Base-by-base conservation (phyloP, 2,113 vertebrate genomes). In the Ptilorrhoa leucosticta region DNA sequence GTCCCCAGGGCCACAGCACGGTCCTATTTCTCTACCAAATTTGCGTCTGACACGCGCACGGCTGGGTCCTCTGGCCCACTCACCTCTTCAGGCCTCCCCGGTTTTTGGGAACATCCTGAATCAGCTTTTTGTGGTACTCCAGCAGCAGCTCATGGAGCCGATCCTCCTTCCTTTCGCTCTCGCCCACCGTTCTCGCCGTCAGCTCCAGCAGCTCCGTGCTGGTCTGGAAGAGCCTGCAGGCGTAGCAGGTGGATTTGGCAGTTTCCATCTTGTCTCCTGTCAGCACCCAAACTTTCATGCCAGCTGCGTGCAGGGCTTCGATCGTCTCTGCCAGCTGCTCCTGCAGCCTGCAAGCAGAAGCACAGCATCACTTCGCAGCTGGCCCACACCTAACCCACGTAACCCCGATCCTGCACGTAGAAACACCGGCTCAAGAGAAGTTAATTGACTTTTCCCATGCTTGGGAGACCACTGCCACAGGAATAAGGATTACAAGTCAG, bases 221-320 rank as follows among this genome's bases (percentile, higher is more conserved):
- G 84, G 98, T 98, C 96, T 99, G 99, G 96, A 99, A 99, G 40
- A 99, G 97, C 53, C 99, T 98, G 88, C 99, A 99, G 73, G 99
- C 99, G 1, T 99, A 99, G 97, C 99, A 99, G 6, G 99, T 99
- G 80, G 99, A 99, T 91, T 99, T 99, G 45, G 99, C 99, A 0
- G 99, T 99, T 97, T 99, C 99, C 99, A 99, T 99, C 97, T 99
- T 99, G 98, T 99, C 99, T 2, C 99, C 99, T 0, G 99, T 99
- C 64, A 99, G 98, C 90, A 99, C 99, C 99, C 99, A 99, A 18
- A 99, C 98, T 90, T 99, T 99, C 90, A 99, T 99, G 81, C 99
- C 99, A 4, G 99, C 99, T 2, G 98, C 97, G 37, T 99, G 99
- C 85, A 99, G 97, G 57, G 99, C 98, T 90, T 99, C 99, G 58